Evolutionary conservation across 2,888 invertebrate genomes (phyloP), one percentile per base, ranked within the genome.

Genomic region (Drosophila macrospina): DNA sequence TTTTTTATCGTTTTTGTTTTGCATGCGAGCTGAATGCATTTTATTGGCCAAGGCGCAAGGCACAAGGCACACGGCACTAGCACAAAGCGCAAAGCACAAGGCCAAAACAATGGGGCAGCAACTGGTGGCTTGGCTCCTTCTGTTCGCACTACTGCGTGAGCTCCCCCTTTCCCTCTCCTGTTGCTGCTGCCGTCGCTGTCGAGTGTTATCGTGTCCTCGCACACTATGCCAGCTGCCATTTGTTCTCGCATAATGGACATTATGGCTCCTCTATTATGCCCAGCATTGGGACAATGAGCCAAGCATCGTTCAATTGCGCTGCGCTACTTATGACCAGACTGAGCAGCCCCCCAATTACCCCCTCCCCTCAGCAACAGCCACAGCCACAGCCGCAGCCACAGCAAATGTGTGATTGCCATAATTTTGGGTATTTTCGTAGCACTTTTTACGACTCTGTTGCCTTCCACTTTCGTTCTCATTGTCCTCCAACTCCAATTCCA

Each of bases 171-270:
- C 1, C 51, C 55, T 7, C 20, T 2, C 3, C 47, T 56, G 24
- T 11, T 11, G 16, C 15, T 11, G 10, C 32, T 41, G 26, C 24
- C 47, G 5, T 56, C 68, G 24, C 55, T 61, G 36, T 48, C 68
- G 74, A 55, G 67, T 74, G 76, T 76, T 78, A 78, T 76, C 79
- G 45, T 78, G 63, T 67, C 51, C 57, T 74, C 66, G 62, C 78
- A 78, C 75, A 78, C 78, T 75, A 73, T 78, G 78, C 78, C 78
- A 78, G 44, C 79, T 86, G 86, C 89, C 90, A 89, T 91, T 91
- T 91, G 91, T 91, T 91, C 86, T 89, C 91, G 85, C 87, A 90
- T 91, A 91, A 91, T 90, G 91, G 91, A 89, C 91, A 91, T 91
- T 90, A 91, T 89, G 89, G 73, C 55, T 83, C 65, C 82, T 68